phyloP scores from a whole-genome alignment of 2,888 invertebrate genomes.

The Branchipolynoe longqiensis region DNA sequence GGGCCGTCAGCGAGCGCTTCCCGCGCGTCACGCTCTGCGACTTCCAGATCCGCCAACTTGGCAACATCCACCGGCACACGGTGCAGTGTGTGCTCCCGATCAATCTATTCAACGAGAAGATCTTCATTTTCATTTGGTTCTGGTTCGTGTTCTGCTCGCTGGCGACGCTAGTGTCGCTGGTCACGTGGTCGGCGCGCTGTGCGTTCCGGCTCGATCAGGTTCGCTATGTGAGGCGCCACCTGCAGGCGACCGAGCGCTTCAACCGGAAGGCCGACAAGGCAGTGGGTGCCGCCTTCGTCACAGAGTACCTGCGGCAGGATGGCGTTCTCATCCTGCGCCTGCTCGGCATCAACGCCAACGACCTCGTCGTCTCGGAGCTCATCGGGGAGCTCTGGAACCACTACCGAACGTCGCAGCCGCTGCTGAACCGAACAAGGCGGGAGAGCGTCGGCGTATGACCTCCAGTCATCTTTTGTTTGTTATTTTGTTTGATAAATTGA shows the following conservation, averaged over 20 bases:
- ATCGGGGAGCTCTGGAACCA: conserved; percentile 79
- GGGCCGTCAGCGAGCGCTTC: conserved; percentile 66
- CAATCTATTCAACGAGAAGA: conserved; percentile 76
- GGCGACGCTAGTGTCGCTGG: conserved; percentile 80
- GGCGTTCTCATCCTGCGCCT: conserved; percentile 80
- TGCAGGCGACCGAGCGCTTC: conserved; percentile 57
- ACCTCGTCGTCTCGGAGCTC: conserved; percentile 79
- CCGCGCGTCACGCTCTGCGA: conserved; percentile 69
- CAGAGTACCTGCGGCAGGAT: conserved; percentile 79
- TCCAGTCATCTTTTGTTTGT: too few species aligned
- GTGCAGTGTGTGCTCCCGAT: conserved; percentile 80
- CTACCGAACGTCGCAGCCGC: conserved; percentile 66
- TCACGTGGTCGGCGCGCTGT: conserved; percentile 79
- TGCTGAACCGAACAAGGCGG: conserved; percentile 27
- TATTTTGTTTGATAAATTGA: too few species aligned
- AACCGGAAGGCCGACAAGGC: conserved; percentile 72
- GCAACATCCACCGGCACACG: conserved; percentile 65
- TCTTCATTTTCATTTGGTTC: conserved; percentile 83
- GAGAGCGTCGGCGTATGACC: conserved; percentile 49
- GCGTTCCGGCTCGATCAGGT: conserved; percentile 56
- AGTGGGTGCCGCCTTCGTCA: conserved; percentile 78
- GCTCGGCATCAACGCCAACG: conserved; percentile 80
- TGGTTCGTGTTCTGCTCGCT: conserved; percentile 82
- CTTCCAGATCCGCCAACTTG: conserved; percentile 66
- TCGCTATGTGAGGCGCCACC: conserved; percentile 63